phyloP scores from a whole-genome alignment of 2,797 vertebrate species.

The Melopsittacus undulatus region DNA sequence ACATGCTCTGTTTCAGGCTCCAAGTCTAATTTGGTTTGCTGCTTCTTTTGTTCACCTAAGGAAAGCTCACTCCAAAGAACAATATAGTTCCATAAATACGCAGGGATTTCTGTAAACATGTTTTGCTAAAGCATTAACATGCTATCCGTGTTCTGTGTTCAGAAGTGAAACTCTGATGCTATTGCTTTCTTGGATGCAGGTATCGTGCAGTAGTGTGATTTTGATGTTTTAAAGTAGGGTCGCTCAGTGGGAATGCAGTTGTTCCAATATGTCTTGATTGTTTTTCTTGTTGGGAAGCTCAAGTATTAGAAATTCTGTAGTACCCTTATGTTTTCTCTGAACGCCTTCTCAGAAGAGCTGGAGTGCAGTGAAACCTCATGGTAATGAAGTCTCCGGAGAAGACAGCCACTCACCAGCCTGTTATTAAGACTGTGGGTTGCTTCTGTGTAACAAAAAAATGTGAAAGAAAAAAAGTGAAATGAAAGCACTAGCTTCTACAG shows the following conservation, averaged over 20 bases:
- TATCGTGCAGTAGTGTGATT: background rate
- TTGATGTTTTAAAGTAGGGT: background rate
- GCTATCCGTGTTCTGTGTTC: background rate
- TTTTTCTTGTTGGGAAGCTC: conserved; percentile 18
- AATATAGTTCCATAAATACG: background rate
- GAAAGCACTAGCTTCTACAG: conserved; percentile 26
- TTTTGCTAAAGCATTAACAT: background rate
- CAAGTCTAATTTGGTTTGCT: background rate
- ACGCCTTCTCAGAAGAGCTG: conserved; percentile 14
- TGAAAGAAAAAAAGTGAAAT: background rate
- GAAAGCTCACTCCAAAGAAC: background rate
- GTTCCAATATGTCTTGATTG: background rate
- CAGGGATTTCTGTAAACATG: background rate
- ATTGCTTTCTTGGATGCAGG: background rate
- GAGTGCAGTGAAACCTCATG: conserved; percentile 1
- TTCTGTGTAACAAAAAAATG: background rate
- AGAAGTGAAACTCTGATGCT: background rate
- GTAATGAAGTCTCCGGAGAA: conserved; percentile 41
- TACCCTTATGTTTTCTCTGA: background rate
- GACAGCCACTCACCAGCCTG: background rate
- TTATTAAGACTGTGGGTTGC: conserved; percentile 25
- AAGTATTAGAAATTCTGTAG: conserved; percentile 10
- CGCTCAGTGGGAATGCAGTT: background rate
- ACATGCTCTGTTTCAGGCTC: background rate
- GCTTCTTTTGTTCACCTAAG: background rate